Evolutionary conservation across 2,797 vertebrate genomes (phyloP).

Genomic region (Sciaenops ocellatus): DNA sequence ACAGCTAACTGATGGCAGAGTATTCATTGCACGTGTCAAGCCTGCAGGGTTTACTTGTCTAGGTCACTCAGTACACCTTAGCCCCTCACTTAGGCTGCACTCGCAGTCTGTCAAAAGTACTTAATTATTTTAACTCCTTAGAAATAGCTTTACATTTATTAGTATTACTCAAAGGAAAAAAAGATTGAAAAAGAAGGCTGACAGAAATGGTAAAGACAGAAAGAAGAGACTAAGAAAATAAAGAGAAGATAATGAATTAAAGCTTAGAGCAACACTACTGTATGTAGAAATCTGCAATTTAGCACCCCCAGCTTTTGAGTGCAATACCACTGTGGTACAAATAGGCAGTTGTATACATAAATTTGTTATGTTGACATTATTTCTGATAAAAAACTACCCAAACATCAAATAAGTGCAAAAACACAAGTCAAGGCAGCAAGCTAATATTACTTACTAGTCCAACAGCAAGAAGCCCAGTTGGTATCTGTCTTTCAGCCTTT

Average conservation of each 20-base stretch:
- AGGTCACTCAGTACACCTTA: neutral
- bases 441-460: no score
- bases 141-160: neutral
- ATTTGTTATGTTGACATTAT: no score
- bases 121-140: neutral
- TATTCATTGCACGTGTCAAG: conserved; percentile 6
- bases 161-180: neutral
- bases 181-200: neutral
- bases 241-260: neutral
- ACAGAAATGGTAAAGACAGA: neutral
- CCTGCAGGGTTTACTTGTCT: neutral
- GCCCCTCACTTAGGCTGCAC: neutral
- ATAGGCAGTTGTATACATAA: no score
- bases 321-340: no score
- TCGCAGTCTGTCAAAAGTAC: neutral
- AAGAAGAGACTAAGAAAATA: neutral
- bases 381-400: no score
- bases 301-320: no score
- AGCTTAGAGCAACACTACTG: no score
- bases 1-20: conserved; percentile 5
- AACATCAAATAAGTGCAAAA: no score
- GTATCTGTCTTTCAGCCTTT: no score
- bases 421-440: no score
- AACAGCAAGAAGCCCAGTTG: no score
- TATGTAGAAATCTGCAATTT: no score